These are phyloP conservation scores for Pachyrhynchus sulphureomaculatus DNA, from an alignment of 1,140 invertebrate species.

Conservation along the genomic window DNA sequence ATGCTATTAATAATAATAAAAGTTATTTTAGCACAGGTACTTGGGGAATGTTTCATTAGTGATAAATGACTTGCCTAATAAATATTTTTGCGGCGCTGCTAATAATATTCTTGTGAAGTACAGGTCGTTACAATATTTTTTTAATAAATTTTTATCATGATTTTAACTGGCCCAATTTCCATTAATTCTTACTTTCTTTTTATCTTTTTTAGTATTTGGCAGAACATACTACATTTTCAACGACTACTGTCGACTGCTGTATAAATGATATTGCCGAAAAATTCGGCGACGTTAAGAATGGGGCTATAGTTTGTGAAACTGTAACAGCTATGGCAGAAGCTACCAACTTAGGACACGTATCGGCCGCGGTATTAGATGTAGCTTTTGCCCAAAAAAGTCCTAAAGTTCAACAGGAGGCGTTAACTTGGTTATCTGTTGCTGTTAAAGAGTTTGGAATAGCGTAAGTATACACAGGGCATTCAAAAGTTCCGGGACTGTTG, in stretches of 20 bases:
- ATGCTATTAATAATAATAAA: too few species aligned
- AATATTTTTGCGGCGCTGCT: too few species aligned
- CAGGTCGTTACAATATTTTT: too few species aligned
- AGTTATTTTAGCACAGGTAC: too few species aligned
- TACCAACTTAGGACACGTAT: conserved; percentile 73
- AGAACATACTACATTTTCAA: conserved; percentile 72
- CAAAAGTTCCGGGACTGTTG: not conserved
- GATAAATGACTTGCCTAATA: too few species aligned
- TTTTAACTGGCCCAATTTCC: too few species aligned
- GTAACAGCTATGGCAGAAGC: conserved; percentile 76
- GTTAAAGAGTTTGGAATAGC: conserved; percentile 83
- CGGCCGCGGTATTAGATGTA: conserved; percentile 68
- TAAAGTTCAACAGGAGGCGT: conserved; percentile 83
- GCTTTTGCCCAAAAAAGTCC: conserved; percentile 89
- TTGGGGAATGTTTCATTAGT: too few species aligned
- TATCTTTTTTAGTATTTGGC: conserved; percentile 58
- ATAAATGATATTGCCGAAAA: conserved; percentile 82
- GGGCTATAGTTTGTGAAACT: conserved; percentile 66
- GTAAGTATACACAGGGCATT: conserved; percentile 51
- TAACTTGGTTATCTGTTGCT: conserved; percentile 75
- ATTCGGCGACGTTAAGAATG: conserved; percentile 82
- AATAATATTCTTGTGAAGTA: too few species aligned
- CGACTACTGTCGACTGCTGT: conserved; percentile 72
- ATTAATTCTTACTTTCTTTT: not conserved
- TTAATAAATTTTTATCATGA: too few species aligned